A percentile compares a stretch with the other conserved stretches of the same genome.
Evolutionary conservation across 2,113 vertebrate genomes (phyloP).

Genomic region (Rhinolophus sinicus): DNA sequence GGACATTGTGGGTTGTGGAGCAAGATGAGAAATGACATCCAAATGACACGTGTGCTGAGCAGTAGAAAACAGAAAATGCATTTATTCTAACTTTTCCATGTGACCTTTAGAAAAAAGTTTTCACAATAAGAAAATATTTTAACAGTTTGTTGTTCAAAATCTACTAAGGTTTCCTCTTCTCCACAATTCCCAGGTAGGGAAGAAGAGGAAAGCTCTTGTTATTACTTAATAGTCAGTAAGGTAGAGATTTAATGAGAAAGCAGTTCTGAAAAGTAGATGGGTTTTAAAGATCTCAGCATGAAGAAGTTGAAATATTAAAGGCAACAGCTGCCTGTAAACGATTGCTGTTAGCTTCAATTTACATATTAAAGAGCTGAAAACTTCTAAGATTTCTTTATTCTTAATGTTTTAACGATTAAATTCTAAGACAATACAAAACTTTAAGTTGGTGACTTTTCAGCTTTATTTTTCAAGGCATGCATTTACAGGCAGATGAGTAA

Average conservation of each 20-base stretch:
- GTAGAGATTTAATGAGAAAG: constrained; percentile 69
- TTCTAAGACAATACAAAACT: constrained; percentile 35
- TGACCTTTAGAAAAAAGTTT: background rate
- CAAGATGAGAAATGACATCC: background rate
- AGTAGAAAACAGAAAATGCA: constrained; percentile 22
- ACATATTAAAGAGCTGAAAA: constrained; percentile 67
- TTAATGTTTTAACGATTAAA: constrained; percentile 57
- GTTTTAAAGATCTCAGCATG: constrained; percentile 72
- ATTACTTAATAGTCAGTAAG: constrained; percentile 60
- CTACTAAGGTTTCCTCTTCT: background rate
- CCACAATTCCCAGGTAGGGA: constrained; percentile 14
- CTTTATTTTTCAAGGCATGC: constrained; percentile 56
- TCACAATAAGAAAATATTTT: constrained; percentile 48
- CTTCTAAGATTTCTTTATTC: constrained; percentile 54
- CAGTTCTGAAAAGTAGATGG: constrained; percentile 53
- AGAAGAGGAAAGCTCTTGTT: background rate
- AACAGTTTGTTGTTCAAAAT: constrained; percentile 59
- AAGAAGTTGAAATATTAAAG: constrained; percentile 74
- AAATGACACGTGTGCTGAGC: background rate
- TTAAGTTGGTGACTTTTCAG: constrained; percentile 48
- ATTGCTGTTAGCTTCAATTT: constrained; percentile 66
- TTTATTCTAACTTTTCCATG: constrained; percentile 14
- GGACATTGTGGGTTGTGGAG: background rate
- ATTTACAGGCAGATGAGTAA: constrained; percentile 37
- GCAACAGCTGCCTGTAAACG: constrained; percentile 56